These are phyloP conservation scores for Lepidocolaptes lacrymiger DNA, from an alignment of 2,797 vertebrate genomes.

Conservation along the genomic window DNA sequence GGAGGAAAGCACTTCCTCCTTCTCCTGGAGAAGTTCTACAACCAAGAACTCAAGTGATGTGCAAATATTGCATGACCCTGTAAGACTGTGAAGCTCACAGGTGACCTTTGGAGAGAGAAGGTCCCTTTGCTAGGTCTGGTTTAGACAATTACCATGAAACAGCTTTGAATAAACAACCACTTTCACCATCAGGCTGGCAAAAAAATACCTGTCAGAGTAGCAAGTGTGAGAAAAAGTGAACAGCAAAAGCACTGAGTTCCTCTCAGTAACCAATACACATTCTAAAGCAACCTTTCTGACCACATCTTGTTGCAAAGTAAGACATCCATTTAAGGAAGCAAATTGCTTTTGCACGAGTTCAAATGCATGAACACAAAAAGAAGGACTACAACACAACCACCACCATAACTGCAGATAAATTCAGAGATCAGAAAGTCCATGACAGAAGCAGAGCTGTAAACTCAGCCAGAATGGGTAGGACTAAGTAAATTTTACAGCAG, in stretches of 20 bases:
- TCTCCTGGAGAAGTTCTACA: background rate
- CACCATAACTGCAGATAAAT: accelerated
- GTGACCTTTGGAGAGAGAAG: background rate
- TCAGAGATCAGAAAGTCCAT: background rate
- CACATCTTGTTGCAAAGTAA: background rate
- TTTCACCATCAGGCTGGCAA: background rate
- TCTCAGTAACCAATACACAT: background rate
- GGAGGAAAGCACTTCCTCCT: background rate
- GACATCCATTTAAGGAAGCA: background rate
- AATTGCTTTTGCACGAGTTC: background rate
- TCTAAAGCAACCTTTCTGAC: background rate
- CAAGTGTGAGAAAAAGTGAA: background rate
- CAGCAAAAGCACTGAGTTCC: background rate
- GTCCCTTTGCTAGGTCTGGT: background rate
- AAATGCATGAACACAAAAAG: background rate
- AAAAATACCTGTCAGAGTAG: background rate
- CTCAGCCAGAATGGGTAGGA: accelerated
- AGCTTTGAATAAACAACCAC: background rate
- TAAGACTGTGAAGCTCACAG: background rate
- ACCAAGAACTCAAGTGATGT: background rate
- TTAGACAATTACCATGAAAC: background rate
- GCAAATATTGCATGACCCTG: background rate
- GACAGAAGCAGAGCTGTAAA: background rate
- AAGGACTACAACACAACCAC: background rate
- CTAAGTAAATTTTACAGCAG: background rate